Conservation (phyloP, 2,113 vertebrate genomes). For the Rana temporaria region DNA sequence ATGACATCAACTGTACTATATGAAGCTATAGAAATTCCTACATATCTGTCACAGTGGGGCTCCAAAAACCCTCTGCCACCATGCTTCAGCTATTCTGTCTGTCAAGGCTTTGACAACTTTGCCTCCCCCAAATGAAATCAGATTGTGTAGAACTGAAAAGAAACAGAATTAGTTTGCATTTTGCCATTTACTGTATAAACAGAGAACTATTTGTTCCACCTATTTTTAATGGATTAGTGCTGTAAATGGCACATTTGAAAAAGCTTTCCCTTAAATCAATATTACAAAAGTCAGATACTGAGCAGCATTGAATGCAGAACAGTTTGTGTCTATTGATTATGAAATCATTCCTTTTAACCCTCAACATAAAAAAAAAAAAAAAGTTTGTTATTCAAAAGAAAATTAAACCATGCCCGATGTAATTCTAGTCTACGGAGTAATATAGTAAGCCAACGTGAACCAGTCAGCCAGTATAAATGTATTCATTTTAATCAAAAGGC, state of each 20-base stretch:
- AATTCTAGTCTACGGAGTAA: no score
- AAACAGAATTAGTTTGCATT: not conserved
- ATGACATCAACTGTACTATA: no score
- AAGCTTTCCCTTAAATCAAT: not conserved
- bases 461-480: no score
- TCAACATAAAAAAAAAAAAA: no score
- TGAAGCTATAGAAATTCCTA: no score
- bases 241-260: not conserved
- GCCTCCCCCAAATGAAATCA: not conserved
- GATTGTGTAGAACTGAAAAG: not conserved
- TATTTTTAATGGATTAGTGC: not conserved
- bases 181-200: not conserved
- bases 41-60: no score
- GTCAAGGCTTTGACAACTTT: not conserved
- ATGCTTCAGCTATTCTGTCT: no score
- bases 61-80: no score
- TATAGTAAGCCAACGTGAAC: no score
- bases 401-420: no score
- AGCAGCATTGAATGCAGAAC: not conserved
- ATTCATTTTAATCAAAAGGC: no score
- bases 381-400: no score
- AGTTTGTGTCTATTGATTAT: not conserved
- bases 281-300: not conserved
- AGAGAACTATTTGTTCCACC: not conserved
- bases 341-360: not conserved